These are phyloP conservation scores for Gerris buenoi DNA, from an alignment of 1,140 invertebrate species.

Conservation along the genomic window DNA sequence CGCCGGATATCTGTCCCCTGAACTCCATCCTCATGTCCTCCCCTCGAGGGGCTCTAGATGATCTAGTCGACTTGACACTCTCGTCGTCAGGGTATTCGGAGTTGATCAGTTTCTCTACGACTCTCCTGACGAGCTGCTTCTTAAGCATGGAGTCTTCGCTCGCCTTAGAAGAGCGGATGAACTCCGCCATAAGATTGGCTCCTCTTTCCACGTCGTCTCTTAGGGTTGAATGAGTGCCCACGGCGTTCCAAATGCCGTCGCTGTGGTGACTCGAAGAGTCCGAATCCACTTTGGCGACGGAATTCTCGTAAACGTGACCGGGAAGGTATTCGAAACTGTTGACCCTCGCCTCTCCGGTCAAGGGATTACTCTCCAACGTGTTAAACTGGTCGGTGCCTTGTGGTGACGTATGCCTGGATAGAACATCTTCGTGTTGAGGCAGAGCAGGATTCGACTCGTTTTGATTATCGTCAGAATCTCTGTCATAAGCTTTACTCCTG, in stretches of 20 bases:
- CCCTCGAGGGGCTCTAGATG: neutral
- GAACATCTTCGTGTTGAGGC: neutral
- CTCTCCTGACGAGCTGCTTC: conserved; percentile 30
- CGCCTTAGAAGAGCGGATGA: conserved; percentile 26
- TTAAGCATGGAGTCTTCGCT: conserved; percentile 15
- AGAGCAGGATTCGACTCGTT: neutral
- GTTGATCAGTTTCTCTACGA: conserved; percentile 31
- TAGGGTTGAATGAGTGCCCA: conserved; percentile 30
- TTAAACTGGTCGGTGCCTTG: conserved; percentile 3
- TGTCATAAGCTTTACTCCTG: neutral
- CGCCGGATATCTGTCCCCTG: neutral
- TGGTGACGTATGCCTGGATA: neutral
- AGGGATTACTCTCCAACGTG: conserved; percentile 14
- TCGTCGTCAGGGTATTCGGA: conserved; percentile 16
- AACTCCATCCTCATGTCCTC: neutral
- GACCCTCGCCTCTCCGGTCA: conserved; percentile 25
- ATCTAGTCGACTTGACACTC: neutral
- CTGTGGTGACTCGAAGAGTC: neutral
- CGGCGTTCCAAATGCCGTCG: conserved; percentile 1
- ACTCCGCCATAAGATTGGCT: conserved; percentile 31
- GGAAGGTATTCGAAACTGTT: conserved; percentile 38
- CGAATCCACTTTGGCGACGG: neutral
- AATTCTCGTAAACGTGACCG: conserved; percentile 32
- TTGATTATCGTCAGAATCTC: neutral
- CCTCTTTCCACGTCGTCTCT: conserved; percentile 32